These are phyloP conservation scores for Poeciliopsis prolifica DNA, from an alignment of 2,113 vertebrate species.

Conservation along the genomic window DNA sequence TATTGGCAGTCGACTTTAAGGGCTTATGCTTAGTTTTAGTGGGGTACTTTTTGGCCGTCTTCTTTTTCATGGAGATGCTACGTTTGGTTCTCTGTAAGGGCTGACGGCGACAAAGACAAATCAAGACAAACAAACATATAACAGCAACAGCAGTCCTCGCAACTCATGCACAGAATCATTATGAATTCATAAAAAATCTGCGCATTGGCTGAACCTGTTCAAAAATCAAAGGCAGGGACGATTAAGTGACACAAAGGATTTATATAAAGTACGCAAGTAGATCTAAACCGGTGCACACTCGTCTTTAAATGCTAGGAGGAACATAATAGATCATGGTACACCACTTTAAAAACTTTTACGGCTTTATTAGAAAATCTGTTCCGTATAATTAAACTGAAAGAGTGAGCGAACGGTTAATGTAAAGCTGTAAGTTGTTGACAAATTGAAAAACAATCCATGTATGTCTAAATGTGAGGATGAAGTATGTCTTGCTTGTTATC, in stretches of 20 bases:
- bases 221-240: not conserved
- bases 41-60: slow-evolving; percentile 88
- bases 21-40: slow-evolving; percentile 88
- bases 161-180: slow-evolving; percentile 19
- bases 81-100: slow-evolving; percentile 93
- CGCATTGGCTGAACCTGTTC: not conserved
- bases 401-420: too few species aligned
- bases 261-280: not conserved
- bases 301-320: not conserved
- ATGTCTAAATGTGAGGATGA: too few species aligned
- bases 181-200: not conserved
- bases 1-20: slow-evolving; percentile 86
- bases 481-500: too few species aligned
- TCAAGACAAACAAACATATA: slow-evolving; percentile 63
- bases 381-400: not conserved
- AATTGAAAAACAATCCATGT: too few species aligned
- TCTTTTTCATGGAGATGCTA: slow-evolving; percentile 88
- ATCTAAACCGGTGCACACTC: not conserved
- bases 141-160: slow-evolving; percentile 32
- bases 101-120: slow-evolving; percentile 71
- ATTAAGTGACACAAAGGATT: not conserved
- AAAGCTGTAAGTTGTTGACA: too few species aligned
- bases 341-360: not conserved
- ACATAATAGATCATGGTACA: too few species aligned
- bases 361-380: not conserved